Evolutionary conservation across 2,113 vertebrate species (phyloP), one percentile per base, ranked within the genome.

Genomic region (Phrynosoma platyrhinos): DNA sequence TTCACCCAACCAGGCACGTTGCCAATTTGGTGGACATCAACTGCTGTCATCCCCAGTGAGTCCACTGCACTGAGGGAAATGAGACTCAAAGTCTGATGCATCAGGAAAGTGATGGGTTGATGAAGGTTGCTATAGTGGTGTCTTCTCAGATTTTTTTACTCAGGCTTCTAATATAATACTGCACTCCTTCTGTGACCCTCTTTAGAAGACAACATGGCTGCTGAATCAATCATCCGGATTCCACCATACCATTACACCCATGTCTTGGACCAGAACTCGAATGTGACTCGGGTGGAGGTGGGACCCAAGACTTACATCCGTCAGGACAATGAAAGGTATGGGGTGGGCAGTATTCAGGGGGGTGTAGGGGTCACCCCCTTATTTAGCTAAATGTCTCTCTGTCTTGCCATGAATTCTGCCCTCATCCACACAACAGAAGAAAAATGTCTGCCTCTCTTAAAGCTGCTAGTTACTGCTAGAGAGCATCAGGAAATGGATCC

Each of bases 271-370:
- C 98, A 98, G 96, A 98, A 98, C 95, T 98, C 97, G 89, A 98
- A 98, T 10, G 98, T 98, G 88, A 97, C 98, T 87, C 97, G 94
- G 0, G 97, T 98, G 92, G 98, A 98, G 95, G 94, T 97, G 0
- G 98, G 98, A 10, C 98, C 98, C 5, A 97, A 97, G 89, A 98
- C 98, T 68, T 98, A 98, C 92, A 98, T 98, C 95, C 97, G 98
- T 3, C 98, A 98, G 95, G 98, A 98, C 95, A 98, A 99, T 30
- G 98, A 99, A 87, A 97, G 98, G 98, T 98, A 42, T 82, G 93
- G 86, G 4, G 0, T 0, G 1, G 7, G 5, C 12, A 47, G 36
- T 16, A 42, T 10, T 9, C 1, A 9, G n/a, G 1, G 23, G 30
- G 64, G 5, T 52, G 9, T 75, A 16, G 6, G 36, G 13, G 36